Conservation (phyloP, 1,140 invertebrate genomes). For the Lepidurus packardi region DNA sequence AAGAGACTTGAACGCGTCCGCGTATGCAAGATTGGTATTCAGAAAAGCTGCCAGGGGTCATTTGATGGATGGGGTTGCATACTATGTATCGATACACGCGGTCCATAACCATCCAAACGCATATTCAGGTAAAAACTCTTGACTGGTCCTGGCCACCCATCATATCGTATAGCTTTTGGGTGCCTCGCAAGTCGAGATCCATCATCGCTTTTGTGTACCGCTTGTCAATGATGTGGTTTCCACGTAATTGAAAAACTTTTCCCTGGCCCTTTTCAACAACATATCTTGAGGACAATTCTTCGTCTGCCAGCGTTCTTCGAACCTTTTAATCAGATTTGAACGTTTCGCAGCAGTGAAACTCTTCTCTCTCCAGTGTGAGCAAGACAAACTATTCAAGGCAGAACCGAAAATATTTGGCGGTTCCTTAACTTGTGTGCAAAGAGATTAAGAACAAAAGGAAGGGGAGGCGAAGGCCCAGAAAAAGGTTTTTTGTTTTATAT, state of each 20-base stretch:
- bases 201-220: constrained; percentile 19
- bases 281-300: background rate
- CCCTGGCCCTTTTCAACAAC: background rate
- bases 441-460: constrained; percentile 9
- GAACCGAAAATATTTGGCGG: background rate
- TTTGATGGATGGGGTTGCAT: constrained; percentile 9
- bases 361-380: no score
- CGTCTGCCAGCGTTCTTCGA: background rate
- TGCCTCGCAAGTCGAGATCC: background rate
- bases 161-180: no score
- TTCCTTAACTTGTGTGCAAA: constrained; percentile 3
- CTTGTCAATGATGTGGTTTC: constrained; percentile 19
- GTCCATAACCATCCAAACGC: background rate
- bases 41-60: constrained; percentile 16
- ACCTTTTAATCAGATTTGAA: background rate
- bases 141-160: no score
- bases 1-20: background rate
- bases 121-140: constrained; percentile 5
- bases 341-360: no score
- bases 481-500: background rate
- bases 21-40: constrained; percentile 21
- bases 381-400: no score
- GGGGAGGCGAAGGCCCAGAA: background rate
- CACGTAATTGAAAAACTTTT: constrained; percentile 1
- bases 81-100: background rate